phyloP scores from a whole-genome alignment of 2,113 vertebrate genomes.

The Craseonycteris thonglongyai region DNA sequence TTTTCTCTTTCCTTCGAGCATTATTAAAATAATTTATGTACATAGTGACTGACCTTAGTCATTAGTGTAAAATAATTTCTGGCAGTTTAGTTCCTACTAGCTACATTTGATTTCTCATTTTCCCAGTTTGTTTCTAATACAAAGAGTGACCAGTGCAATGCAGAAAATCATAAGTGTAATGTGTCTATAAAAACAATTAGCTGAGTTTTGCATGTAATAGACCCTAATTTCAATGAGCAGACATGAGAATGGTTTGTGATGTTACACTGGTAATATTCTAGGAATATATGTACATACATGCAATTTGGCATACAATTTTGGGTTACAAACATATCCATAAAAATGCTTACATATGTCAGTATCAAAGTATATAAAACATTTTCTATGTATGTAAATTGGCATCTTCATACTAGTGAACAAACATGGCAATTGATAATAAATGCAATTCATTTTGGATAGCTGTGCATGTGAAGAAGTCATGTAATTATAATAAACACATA shows the following conservation, averaged over 20 bases:
- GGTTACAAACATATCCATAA: conserved; percentile 43
- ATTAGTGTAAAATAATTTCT: conserved; percentile 11
- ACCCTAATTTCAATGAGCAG: background rate
- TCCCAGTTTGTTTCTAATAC: background rate
- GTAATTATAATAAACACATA: conserved; percentile 74
- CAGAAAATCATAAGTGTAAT: background rate
- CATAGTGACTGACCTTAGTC: background rate
- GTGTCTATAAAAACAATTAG: background rate
- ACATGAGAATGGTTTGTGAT: background rate
- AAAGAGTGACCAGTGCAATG: background rate
- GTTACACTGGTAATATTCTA: conserved; percentile 21
- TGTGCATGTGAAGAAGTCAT: conserved; percentile 62
- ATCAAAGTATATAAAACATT: conserved; percentile 71
- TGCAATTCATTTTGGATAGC: conserved; percentile 9
- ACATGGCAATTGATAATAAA: conserved; percentile 35
- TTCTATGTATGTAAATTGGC: conserved; percentile 65
- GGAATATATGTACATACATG: conserved; percentile 38
- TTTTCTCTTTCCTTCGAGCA: conserved; percentile 6
- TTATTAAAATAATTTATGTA: conserved; percentile 34
- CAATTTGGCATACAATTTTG: conserved; percentile 49
- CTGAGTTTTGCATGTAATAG: background rate
- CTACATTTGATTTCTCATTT: background rate
- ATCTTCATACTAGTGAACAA: conserved; percentile 63
- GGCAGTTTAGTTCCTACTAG: background rate
- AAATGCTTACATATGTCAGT: conserved; percentile 34